Conservation (phyloP, 1,140 invertebrate species). For the Hyphantria cunea region DNA sequence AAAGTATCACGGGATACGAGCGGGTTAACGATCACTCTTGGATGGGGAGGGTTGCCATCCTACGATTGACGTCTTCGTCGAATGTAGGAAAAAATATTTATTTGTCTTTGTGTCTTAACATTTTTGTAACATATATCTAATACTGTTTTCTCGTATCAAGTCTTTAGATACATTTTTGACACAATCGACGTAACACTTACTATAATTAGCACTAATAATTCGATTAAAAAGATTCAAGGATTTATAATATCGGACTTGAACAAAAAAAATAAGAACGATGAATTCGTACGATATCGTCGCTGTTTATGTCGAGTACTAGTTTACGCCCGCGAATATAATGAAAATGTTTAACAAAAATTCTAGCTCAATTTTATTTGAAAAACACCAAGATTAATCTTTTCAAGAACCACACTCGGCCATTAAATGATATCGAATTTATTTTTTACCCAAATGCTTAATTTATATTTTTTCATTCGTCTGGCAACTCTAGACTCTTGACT, state of each 20-base stretch:
- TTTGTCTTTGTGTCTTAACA: neutral
- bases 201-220: too few relatives aligned
- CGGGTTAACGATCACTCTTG: conserved; percentile 11
- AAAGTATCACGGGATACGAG: conserved; percentile 13
- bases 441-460: neutral
- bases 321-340: too few relatives aligned
- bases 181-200: too few relatives aligned
- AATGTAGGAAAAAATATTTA: neutral
- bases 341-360: neutral
- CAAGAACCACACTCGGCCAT: neutral
- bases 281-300: too few relatives aligned
- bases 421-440: neutral
- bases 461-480: neutral
- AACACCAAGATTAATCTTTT: neutral
- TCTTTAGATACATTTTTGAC: too few relatives aligned
- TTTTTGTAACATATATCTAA: too few relatives aligned
- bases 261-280: too few relatives aligned
- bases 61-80: neutral
- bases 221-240: too few relatives aligned
- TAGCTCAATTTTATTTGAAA: neutral
- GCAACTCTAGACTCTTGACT: neutral
- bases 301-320: too few relatives aligned
- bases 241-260: too few relatives aligned
- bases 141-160: too few relatives aligned
- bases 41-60: conserved; percentile 5